Evolutionary conservation across 2,113 vertebrate genomes (phyloP).

Genomic region (Acinonyx jubatus): DNA sequence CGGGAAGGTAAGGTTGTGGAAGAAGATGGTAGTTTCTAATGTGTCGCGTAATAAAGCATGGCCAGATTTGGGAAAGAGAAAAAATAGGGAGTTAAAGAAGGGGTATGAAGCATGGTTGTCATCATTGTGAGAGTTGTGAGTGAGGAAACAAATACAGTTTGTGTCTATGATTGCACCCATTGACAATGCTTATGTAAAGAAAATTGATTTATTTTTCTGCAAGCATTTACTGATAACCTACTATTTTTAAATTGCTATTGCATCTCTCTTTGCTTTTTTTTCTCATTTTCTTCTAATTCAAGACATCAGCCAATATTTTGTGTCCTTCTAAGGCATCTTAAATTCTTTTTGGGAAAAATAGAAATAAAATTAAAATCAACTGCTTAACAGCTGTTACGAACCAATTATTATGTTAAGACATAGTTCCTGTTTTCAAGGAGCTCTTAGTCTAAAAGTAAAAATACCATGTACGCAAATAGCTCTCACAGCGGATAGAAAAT

Average conservation of each 20-base stretch:
- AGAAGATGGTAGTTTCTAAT: not conserved
- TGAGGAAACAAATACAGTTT: not conserved
- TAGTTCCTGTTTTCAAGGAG: slow-evolving; percentile 21
- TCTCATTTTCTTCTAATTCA: not conserved
- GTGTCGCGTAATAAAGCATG: not conserved
- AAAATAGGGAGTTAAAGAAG: not conserved
- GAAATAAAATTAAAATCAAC: not conserved
- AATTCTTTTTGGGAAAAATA: not conserved
- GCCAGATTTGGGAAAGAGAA: not conserved
- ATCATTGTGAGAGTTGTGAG: not conserved
- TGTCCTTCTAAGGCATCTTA: slow-evolving; percentile 22
- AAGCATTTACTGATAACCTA: not conserved
- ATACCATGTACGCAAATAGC: not conserved
- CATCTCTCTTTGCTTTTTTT: not conserved
- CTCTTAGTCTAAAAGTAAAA: not conserved
- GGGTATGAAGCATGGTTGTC: not conserved
- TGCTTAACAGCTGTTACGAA: not conserved
- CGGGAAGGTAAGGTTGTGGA: not conserved
- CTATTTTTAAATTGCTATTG: slow-evolving; percentile 6
- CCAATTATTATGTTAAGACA: slow-evolving; percentile 2
- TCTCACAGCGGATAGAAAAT: not conserved
- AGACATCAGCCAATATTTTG: slow-evolving; percentile 37
- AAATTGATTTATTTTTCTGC: slow-evolving; percentile 1
- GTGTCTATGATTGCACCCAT: not conserved
- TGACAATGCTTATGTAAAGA: not conserved